Evolutionary conservation across 2,797 vertebrate genomes (phyloP).

Genomic region (Paedocypris micromegethes): DNA sequence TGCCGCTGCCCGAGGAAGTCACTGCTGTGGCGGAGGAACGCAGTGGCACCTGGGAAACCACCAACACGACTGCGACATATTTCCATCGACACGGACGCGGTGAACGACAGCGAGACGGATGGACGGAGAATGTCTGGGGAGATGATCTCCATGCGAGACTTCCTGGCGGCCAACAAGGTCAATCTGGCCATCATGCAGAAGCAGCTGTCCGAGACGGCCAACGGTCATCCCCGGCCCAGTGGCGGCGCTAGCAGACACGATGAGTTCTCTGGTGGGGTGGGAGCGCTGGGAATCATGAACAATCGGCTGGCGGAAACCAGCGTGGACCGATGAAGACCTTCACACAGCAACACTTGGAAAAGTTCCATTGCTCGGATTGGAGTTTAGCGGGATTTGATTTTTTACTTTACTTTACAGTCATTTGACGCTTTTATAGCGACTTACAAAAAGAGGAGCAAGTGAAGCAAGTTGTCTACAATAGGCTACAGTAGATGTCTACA

Average conservation of each 20-base stretch:
- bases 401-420: too few relatives aligned
- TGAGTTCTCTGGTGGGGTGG: conserved; percentile 77
- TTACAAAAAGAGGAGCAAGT: too few relatives aligned
- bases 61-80: conserved; percentile 60
- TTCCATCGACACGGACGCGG: conserved; percentile 72
- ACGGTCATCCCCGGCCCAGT: conserved; percentile 65
- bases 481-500: too few relatives aligned
- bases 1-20: conserved; percentile 62
- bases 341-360: conserved; percentile 15
- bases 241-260: conserved; percentile 59
- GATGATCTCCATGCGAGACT: conserved; percentile 82
- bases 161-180: conserved; percentile 75
- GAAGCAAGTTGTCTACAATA: too few relatives aligned
- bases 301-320: conserved; percentile 82
- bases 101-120: conserved; percentile 72
- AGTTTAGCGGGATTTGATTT: conserved; percentile 1
- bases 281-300: conserved; percentile 82
- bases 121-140: conserved; percentile 76
- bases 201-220: conserved; percentile 75
- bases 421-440: too few relatives aligned
- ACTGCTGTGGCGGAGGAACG: conserved; percentile 65
- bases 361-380: conserved; percentile 23
- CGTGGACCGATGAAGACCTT: conserved; percentile 67
- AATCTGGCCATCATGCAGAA: conserved; percentile 80
- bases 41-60: conserved; percentile 66